phyloP scores from a whole-genome alignment of 2,113 vertebrate species.

The Percina caprodes region DNA sequence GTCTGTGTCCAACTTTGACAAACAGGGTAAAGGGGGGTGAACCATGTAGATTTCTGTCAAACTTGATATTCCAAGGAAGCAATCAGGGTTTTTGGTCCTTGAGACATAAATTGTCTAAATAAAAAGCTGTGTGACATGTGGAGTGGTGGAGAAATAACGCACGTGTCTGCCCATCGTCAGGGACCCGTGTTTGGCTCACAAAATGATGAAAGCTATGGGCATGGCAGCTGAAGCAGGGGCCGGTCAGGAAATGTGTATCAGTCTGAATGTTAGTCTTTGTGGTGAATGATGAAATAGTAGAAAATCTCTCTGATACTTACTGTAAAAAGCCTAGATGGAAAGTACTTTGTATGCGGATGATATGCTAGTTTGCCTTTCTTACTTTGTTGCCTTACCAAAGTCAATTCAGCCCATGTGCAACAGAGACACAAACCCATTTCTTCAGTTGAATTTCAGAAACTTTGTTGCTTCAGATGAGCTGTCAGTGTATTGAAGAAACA shows the following conservation, averaged over 20 bases:
- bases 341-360: slow-evolving; percentile 43
- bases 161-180: slow-evolving; percentile 27
- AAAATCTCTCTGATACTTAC: slow-evolving; percentile 31
- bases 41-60: slow-evolving; percentile 35
- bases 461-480: slow-evolving; percentile 48
- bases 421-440: slow-evolving; percentile 20
- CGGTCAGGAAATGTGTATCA: slow-evolving; percentile 18
- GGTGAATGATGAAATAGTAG: slow-evolving; percentile 53
- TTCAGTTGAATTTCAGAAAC: slow-evolving; percentile 28
- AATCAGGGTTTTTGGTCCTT: background rate
- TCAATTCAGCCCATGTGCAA: slow-evolving; percentile 10
- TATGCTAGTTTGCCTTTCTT: slow-evolving; percentile 24
- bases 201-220: slow-evolving; percentile 37
- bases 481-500: slow-evolving; percentile 44
- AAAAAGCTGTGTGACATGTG: slow-evolving; percentile 44
- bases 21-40: background rate
- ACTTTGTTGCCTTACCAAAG: slow-evolving; percentile 8
- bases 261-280: slow-evolving; percentile 23
- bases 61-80: slow-evolving; percentile 39
- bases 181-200: slow-evolving; percentile 49
- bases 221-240: slow-evolving; percentile 10
- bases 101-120: slow-evolving; percentile 30
- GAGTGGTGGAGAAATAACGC: slow-evolving; percentile 24
- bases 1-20: slow-evolving; percentile 24
- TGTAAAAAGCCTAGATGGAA: slow-evolving; percentile 10